Percentiles rank a stretch among this genome's conserved stretches.
These are phyloP conservation scores for Hippocampus abdominalis DNA, from an alignment of 2,113 vertebrate genomes.

Conservation along the genomic window DNA sequence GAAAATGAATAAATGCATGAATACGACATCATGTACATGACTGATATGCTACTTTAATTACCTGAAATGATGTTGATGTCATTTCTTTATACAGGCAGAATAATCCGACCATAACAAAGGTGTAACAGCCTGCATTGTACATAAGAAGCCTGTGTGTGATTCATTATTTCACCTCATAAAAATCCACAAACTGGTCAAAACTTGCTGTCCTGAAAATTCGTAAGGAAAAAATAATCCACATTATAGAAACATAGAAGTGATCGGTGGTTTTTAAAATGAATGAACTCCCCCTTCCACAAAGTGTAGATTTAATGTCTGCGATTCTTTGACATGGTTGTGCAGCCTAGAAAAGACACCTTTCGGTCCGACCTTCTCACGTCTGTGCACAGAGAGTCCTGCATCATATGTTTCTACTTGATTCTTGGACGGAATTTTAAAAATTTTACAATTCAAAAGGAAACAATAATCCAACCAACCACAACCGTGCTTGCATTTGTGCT, in stretches of 20 bases:
- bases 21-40: background rate
- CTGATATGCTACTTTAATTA: slow-evolving; percentile 20
- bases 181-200: slow-evolving; percentile 25
- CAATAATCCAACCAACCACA: slow-evolving; percentile 9
- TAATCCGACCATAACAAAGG: background rate
- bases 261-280: background rate
- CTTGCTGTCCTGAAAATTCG: background rate
- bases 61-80: slow-evolving; percentile 24
- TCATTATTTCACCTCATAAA: slow-evolving; percentile 50
- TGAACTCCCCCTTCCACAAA: background rate
- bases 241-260: no score
- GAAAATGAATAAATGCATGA: no score
- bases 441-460: slow-evolving; percentile 18
- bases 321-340: slow-evolving; percentile 40
- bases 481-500: background rate
- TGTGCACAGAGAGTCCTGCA: background rate
- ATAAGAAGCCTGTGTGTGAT: slow-evolving; percentile 19
- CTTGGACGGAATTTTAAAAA: background rate
- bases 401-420: slow-evolving; percentile 18
- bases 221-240: no score
- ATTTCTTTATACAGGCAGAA: slow-evolving; percentile 21
- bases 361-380: slow-evolving; percentile 19
- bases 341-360: slow-evolving; percentile 33
- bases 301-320: slow-evolving; percentile 16
- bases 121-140: background rate